Base-by-base conservation (phyloP, 2,888 invertebrate species). In the Meganola albula region DNA sequence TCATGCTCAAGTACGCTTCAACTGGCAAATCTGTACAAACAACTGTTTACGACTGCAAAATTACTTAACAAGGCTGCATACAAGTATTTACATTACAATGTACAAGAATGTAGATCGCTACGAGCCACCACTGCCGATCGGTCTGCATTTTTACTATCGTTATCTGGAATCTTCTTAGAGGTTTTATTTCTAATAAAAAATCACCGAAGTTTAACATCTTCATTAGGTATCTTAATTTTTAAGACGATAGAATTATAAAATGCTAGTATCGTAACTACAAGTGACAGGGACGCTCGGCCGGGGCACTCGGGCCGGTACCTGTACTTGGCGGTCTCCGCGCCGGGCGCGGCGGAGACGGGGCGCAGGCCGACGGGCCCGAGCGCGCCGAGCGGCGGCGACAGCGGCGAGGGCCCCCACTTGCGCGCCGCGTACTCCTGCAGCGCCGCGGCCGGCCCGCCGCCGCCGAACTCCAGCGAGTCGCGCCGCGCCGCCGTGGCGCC, bases 271-370 rank as follows among this genome's bases (percentile, higher is more conserved):
- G 30, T 28, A 31, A 31, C n/a, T 5, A 18, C 23, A 34, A 31
- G 30, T 22, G 44, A 27, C 29, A 10, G 26, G 10, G 3, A 16
- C 27, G 9, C 37, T 14, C 33, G 12, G 33, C 10, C 20, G 21
- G 24, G 46, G 30, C 30, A 35, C 14, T 34, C 31, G 30, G 39
- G 18, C 34, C 25, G 22, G 64, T 77, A 91, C 78, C 93, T 89
- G 74, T 90, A 90, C 74, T 90, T 91, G 56, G 89, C 88, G 52
- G 93, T 93, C 86, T 97, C 97, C 1, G 97, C 96, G 48, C 97
- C 97, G 21, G 97, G 97, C 41, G 97, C 97, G 59, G 86, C 86
- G 51, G 84, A 84, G 39, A 87, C 85, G 63, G 86, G 75, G 43
- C 90, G 76, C 61, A 88, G 88, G 53, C 94, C 93, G 63, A 95